Base-by-base conservation (phyloP, 2,797 vertebrate genomes). In the Selene dorsalis region DNA sequence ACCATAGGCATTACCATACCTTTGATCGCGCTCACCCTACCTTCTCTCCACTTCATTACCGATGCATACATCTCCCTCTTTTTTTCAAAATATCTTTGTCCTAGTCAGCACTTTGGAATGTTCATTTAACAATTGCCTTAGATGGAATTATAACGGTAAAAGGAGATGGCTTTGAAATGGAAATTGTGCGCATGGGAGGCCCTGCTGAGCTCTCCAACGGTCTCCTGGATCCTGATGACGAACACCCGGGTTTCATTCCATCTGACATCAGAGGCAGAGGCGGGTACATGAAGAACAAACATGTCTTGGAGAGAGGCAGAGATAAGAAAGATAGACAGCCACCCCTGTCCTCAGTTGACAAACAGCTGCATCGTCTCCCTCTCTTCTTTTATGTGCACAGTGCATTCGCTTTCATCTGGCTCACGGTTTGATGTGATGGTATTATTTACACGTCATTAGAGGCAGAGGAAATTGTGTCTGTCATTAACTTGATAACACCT, bases 41-140 rank as follows among this genome's bases (percentile, higher is more conserved):
- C 90, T 90, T 90, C 79, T 82, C 85, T 83, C 61, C 81, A 77
- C 89, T 77, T 93, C 88, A 92, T 93, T 93, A 88, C 79, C n/a
- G 43, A 93, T 92, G 88, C 92, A 85, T 61, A 74, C 76, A 82
- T 85, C 84, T 92, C 79, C 75, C 78, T 82, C 16, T 77, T 85
- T 89, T 75, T 85, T 89, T 79, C 55, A 73, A 85, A 91, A 89
- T 90, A 93, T 92, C 92, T 93, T 91, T 90, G 92, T 92, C 87
- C 84, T 88, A 90, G 91, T 94, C 94, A 94, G 93, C 92, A 93
- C 78, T 95, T 93, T 92, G 79, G 88, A 89, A 88, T 89, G 87
- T 92, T 94, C 91, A 86, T 92, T 93, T 92, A 93, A 93, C 91
- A 94, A 93, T 83, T 77, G 86, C 91, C 92, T 91, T 91, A 92